phyloP scores from a whole-genome alignment of 2,888 invertebrate species.

The Acrobasis consociella region DNA sequence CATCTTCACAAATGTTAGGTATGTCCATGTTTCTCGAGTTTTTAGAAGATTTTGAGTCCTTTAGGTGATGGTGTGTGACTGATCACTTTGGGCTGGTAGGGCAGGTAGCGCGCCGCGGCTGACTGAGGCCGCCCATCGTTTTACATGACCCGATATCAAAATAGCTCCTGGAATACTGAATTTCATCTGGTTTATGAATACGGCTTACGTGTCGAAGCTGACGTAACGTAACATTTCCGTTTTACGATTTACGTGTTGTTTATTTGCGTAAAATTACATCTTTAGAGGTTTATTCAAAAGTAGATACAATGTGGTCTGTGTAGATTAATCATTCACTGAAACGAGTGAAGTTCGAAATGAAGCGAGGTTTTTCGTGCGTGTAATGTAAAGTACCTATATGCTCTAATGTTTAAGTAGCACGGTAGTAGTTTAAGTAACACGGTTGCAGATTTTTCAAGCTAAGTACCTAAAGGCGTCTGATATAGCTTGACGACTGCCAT shows the following conservation, averaged over 20 bases:
- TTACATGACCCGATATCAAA: slow-evolving; percentile 69
- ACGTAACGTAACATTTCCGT: slow-evolving; percentile 61
- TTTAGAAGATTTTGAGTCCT: neutral
- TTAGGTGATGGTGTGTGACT: slow-evolving; percentile 30
- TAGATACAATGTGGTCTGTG: too few relatives aligned
- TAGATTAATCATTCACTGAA: too few relatives aligned
- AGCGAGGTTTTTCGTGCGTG: too few relatives aligned
- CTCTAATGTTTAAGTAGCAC: too few relatives aligned
- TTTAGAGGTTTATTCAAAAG: neutral
- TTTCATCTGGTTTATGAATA: slow-evolving; percentile 57
- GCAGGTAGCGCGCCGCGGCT: slow-evolving; percentile 49
- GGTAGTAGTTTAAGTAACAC: too few relatives aligned
- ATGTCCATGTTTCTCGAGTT: neutral
- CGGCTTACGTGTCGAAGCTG: slow-evolving; percentile 61
- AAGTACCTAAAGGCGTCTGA: too few relatives aligned
- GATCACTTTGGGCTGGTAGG: slow-evolving; percentile 41
- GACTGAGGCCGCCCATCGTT: slow-evolving; percentile 57
- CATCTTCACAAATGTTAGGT: neutral
- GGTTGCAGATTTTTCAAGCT: too few relatives aligned
- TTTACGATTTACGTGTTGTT: slow-evolving; percentile 49
- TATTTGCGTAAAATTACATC: slow-evolving; percentile 31
- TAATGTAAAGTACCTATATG: too few relatives aligned
- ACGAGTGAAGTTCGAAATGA: too few relatives aligned
- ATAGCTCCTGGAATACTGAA: slow-evolving; percentile 71
- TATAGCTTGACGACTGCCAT: too few relatives aligned